These are phyloP conservation scores for Aphidoletes aphidimyza DNA, from an alignment of 2,888 invertebrate species.

Conservation along the genomic window DNA sequence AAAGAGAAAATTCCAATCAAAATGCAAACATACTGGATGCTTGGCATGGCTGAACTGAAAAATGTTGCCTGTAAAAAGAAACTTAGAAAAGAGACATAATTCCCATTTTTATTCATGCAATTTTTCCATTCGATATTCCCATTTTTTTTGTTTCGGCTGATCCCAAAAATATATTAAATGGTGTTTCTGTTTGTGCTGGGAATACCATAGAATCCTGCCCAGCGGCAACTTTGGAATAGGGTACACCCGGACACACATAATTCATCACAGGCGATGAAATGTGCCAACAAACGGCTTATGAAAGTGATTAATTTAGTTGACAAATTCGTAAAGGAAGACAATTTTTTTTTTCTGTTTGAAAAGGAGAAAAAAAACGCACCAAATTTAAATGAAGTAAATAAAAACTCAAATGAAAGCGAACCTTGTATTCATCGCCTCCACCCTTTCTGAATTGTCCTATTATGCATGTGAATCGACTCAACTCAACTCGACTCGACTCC, in stretches of 20 bases:
- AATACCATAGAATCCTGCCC: too few relatives aligned
- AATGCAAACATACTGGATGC: not conserved
- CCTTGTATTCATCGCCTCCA: not conserved
- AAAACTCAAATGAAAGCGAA: constrained; percentile 8
- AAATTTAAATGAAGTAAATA: not conserved
- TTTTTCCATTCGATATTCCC: not conserved
- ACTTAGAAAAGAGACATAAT: not conserved
- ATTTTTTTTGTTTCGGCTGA: not conserved
- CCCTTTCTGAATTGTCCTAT: not conserved
- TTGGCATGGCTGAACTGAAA: not conserved
- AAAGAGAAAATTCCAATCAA: not conserved
- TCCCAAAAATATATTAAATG: too few relatives aligned
- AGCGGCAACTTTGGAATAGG: too few relatives aligned
- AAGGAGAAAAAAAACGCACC: not conserved
- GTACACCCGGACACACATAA: not conserved
- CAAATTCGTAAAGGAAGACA: not conserved
- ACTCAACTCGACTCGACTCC: too few relatives aligned
- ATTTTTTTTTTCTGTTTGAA: not conserved
- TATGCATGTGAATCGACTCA: not conserved
- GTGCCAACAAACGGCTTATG: not conserved
- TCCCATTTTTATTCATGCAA: not conserved
- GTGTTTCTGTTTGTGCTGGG: too few relatives aligned
- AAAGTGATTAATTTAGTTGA: constrained; percentile 31
- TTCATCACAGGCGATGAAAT: not conserved
- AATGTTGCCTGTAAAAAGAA: not conserved